Base-by-base conservation (phyloP, 2,888 invertebrate species). In the Thera obeliscata region DNA sequence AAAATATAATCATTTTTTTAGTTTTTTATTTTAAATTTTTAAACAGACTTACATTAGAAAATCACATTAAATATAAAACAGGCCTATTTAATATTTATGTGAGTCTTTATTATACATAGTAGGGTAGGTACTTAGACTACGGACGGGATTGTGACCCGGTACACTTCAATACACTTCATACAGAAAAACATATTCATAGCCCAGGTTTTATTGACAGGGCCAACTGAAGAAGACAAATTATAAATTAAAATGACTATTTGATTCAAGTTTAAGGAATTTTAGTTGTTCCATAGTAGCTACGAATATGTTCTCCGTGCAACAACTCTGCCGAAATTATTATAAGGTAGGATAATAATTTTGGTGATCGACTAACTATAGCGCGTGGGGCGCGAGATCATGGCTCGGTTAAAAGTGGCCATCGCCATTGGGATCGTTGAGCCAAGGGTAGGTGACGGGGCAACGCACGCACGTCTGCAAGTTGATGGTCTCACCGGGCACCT, bases 361-460 rank as follows among this genome's bases (percentile, higher is more conserved):
- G 75, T 74, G 67, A 88, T 84, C 81, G 86, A 87, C 91, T 93
- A 92, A 85, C 86, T 83, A 85, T 82, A 85, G 90, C 91, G 85
- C 88, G 77, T 78, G 72, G 72, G 83, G 87, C 88, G 87, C 88
- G 93, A 93, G 93, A 93, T 93, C 93, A 82, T 83, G 77, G 81
- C 87, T 84, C 82, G 77, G 78, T 82, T 97, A 98, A 95, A 96
- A 97, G 95, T 96, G 97, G 90, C 94, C 97, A 85, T 97, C 97
- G 80, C 97, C 97, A 79, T 97, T 97, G 73, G 98, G 98, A 93
- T 98, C 98, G 88, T 97, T 97, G 83, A 98, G 90, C 98, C 98
- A 98, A 81, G 98, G 98, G 94, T 98, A 98, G 90, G 98, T 98
- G 91, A 97, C 97, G 78, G 98, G 98, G 91, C 98, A 98, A 87